phyloP scores from a whole-genome alignment of 2,888 invertebrate species.

The Argyresthia albistria region DNA sequence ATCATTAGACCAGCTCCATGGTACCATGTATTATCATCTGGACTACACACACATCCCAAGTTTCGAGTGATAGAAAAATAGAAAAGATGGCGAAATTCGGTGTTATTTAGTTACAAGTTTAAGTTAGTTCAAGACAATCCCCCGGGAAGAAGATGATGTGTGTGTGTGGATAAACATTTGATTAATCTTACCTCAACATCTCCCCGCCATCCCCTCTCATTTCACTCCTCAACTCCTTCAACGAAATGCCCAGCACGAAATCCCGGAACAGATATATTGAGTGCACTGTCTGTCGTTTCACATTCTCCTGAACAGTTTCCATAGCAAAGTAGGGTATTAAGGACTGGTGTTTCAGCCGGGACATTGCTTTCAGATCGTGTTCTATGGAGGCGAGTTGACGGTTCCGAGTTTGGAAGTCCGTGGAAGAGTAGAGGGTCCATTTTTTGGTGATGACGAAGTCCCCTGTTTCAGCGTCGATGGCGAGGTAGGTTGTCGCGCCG shows the following conservation, averaged over 20 bases:
- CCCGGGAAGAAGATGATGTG: too few relatives aligned
- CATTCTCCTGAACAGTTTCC: conserved; percentile 74
- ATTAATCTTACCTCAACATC: conserved; percentile 7
- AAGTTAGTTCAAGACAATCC: too few relatives aligned
- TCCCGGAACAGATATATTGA: conserved; percentile 81
- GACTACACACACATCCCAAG: too few relatives aligned
- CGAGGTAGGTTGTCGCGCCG: conserved; percentile 82
- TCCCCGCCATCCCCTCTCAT: conserved; percentile 33
- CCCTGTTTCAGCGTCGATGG: conserved; percentile 82
- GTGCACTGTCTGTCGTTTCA: conserved; percentile 30
- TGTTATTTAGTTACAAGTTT: too few relatives aligned
- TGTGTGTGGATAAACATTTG: too few relatives aligned
- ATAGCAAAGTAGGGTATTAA: conserved; percentile 84
- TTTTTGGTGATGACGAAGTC: conserved; percentile 81
- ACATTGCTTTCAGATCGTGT: conserved; percentile 82
- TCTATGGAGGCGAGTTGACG: conserved; percentile 79
- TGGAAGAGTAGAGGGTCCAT: conserved; percentile 74
- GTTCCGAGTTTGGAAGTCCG: conserved; percentile 52
- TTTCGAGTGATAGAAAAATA: too few relatives aligned
- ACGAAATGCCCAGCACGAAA: conserved; percentile 68
- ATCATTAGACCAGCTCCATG: too few relatives aligned
- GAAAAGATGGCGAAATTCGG: too few relatives aligned
- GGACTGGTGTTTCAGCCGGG: conserved; percentile 79
- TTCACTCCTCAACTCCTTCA: conserved; percentile 35
- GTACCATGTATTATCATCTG: too few relatives aligned